These are phyloP conservation scores for Stegophylla sp. DNA, from an alignment of 2,888 invertebrate species.

Conservation along the genomic window DNA sequence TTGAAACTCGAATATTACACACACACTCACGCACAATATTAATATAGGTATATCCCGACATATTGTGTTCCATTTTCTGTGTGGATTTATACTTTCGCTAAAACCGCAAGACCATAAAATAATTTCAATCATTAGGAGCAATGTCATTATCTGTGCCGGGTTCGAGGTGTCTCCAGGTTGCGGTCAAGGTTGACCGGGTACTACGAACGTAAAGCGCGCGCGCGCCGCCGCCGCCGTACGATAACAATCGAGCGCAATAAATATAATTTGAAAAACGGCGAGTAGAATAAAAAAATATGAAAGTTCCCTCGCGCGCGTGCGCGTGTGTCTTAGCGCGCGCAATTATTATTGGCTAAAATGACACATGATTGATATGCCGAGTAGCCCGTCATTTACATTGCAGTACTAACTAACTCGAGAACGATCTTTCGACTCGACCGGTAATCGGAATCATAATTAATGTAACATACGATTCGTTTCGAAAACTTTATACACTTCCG, in stretches of 20 bases:
- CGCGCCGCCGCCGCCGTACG: too few relatives aligned
- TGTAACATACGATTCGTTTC: too few relatives aligned
- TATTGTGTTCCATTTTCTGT: background rate
- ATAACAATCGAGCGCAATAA: constrained; percentile 57
- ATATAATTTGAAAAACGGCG: constrained; percentile 44
- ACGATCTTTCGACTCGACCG: background rate
- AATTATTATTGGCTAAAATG: constrained; percentile 46
- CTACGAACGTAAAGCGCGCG: too few relatives aligned
- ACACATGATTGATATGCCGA: constrained; percentile 34
- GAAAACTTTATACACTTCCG: too few relatives aligned
- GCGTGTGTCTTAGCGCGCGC: background rate
- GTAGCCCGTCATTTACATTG: background rate
- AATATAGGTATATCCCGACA: background rate
- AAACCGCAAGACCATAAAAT: constrained; percentile 44
- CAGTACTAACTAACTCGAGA: constrained; percentile 15
- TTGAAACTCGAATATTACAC: too few relatives aligned
- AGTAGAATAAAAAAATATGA: constrained; percentile 53
- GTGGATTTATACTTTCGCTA: constrained; percentile 55
- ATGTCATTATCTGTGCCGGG: constrained; percentile 54
- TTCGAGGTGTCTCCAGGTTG: constrained; percentile 59
- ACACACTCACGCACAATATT: constrained; percentile 30
- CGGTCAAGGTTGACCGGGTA: constrained; percentile 58
- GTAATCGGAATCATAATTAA: too few relatives aligned
- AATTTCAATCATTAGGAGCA: constrained; percentile 57
- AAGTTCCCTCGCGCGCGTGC: constrained; percentile 22